Evolutionary conservation across 2,888 invertebrate genomes (phyloP), one percentile per base, ranked within the genome.

Genomic region (Drosophila stalkeri): DNA sequence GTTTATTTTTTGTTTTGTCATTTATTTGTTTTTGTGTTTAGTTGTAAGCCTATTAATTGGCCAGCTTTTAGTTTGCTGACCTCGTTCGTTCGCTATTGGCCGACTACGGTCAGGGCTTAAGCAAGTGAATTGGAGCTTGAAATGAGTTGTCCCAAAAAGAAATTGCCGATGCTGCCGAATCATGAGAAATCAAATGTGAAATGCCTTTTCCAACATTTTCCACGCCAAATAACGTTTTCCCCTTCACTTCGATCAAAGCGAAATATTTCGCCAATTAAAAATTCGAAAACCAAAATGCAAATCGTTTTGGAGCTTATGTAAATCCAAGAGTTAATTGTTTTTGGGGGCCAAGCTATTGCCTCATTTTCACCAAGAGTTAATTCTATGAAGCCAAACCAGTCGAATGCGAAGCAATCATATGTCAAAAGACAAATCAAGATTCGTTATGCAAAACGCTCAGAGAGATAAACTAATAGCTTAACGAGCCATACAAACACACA

Each of bases 41-140:
- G 51, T 59, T 68, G 61, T 89, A 89, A 86, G 86, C 87, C 65
- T 64, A 80, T 86, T 85, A 88, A 77, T 62, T 86, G 66, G 62
- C 43, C 62, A 68, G 89, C 67, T 86, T 79, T 81, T 51, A 72
- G 86, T 90, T 81, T 84, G 72, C 81, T 81, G 90, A 90, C 86
- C 86, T 87, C 77, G 82, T 73, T 74, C 62, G 39, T 57, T 71
- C n/a, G 27, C 27, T 27, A 27, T 27, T 5, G 27, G 27, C 27
- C 27, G 49, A 54, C 39, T 41, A 20, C 18, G 31, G 55, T 14
- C 51, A 65, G 61, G 60, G 35, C n/a, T 54, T 65, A 46, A 67
- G 55, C 11, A 68, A 59, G 52, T 56, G 52, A 82, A 76, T 62
- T 74, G 68, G 70, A 82, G 76, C 82, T 67, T 71, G 61, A 84